A percentile compares a stretch with the other conserved stretches of the same genome.
Evolutionary conservation across 2,113 vertebrate genomes (phyloP).

Genomic region (Peromyscus polionotus): DNA sequence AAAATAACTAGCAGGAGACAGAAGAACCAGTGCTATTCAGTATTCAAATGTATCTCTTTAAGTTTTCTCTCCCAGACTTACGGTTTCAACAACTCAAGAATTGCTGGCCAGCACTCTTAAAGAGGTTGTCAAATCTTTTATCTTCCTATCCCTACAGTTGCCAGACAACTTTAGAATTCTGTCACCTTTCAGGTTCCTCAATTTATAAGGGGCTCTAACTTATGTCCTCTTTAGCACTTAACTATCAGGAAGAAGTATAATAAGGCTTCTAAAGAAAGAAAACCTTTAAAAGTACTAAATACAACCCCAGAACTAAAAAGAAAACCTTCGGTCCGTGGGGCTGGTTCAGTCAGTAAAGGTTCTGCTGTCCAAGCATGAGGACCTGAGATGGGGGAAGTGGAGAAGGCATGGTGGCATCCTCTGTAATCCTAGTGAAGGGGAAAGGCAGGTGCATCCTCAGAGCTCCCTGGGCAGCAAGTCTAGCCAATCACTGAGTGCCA

Average conservation of each 20-base stretch:
- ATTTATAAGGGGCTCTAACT: conserved; percentile 19
- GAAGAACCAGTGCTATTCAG: not conserved
- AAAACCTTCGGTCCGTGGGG: not conserved
- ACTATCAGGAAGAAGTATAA: not conserved
- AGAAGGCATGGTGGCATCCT: not conserved
- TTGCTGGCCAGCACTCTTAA: conserved; percentile 7
- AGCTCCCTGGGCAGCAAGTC: not conserved
- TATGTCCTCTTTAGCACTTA: conserved; percentile 18
- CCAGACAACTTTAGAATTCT: conserved; percentile 29
- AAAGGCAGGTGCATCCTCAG: not conserved
- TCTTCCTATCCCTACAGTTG: not conserved
- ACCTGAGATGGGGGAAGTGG: too few species aligned
- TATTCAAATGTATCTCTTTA: not conserved
- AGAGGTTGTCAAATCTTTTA: conserved; percentile 14
- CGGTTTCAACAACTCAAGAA: conserved; percentile 9
- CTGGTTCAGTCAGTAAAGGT: too few species aligned
- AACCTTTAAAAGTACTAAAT: not conserved
- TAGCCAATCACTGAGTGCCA: not conserved
- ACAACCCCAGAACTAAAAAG: not conserved
- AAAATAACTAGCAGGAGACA: not conserved
- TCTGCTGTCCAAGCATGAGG: too few species aligned
- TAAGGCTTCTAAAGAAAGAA: conserved; percentile 42
- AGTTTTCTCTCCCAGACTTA: conserved; percentile 21
- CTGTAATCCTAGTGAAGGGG: not conserved
- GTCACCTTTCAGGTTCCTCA: not conserved